A percentile compares a stretch with the other conserved stretches of the same genome.
These are phyloP conservation scores for Leptatherina wallacei DNA, from an alignment of 2,797 vertebrate genomes.

Conservation along the genomic window DNA sequence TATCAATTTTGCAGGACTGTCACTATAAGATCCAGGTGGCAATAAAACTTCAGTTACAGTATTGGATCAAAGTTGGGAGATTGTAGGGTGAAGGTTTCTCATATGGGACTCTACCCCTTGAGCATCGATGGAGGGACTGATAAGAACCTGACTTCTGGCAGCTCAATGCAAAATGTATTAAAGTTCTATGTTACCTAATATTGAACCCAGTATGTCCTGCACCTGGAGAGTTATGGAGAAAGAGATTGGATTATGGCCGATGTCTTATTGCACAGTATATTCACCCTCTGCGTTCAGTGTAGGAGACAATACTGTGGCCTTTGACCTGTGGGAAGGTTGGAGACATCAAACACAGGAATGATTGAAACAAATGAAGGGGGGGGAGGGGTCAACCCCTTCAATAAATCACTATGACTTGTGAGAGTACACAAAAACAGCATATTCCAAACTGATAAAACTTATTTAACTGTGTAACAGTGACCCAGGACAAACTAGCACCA, in stretches of 20 bases:
- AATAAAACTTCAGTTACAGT: constrained; percentile 55
- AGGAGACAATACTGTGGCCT: constrained; percentile 29
- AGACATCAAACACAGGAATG: neutral
- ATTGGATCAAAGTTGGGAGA: constrained; percentile 63
- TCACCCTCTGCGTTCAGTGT: constrained; percentile 11
- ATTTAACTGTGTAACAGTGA: neutral
- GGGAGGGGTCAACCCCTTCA: neutral
- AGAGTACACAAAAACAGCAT: constrained; percentile 7
- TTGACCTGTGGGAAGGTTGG: constrained; percentile 34
- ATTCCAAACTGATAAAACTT: neutral
- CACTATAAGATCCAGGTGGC: constrained; percentile 55
- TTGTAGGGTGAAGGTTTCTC: constrained; percentile 49
- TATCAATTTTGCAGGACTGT: constrained; percentile 65
- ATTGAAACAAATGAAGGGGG: constrained; percentile 1
- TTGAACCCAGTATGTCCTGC: constrained; percentile 51
- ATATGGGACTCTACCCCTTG: constrained; percentile 50
- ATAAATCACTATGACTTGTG: neutral
- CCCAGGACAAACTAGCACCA: neutral
- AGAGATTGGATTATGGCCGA: constrained; percentile 49
- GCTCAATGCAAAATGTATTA: constrained; percentile 76
- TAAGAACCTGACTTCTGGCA: constrained; percentile 50
- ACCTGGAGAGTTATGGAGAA: constrained; percentile 32
- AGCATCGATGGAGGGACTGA: constrained; percentile 51
- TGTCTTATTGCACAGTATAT: constrained; percentile 60
- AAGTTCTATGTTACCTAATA: constrained; percentile 47